Percentiles rank a stretch among this genome's conserved stretches.
Evolutionary conservation across 2,797 vertebrate species (phyloP).

Genomic region (Coreius guichenoti): DNA sequence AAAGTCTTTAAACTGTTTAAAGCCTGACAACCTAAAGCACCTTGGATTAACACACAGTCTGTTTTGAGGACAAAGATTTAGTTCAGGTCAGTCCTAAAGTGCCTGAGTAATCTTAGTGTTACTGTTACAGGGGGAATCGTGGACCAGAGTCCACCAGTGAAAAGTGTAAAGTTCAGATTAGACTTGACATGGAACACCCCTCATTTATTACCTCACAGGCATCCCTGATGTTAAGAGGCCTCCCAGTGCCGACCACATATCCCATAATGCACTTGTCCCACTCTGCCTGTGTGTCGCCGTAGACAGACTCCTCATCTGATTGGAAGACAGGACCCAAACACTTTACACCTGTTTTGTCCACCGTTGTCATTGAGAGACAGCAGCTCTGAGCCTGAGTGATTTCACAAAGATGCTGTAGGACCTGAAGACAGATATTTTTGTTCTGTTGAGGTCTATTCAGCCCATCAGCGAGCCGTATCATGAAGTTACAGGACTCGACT

Average conservation of each 20-base stretch:
- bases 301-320: slow-evolving; percentile 44
- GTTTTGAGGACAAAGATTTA: not conserved
- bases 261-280: slow-evolving; percentile 66
- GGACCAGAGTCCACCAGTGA: not conserved
- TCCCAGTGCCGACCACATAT: slow-evolving; percentile 62
- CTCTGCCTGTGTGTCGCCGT: slow-evolving; percentile 54
- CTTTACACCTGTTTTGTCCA: slow-evolving; percentile 49
- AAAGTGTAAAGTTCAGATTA: not conserved
- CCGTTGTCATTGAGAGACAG: slow-evolving; percentile 63
- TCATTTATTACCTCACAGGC: slow-evolving; percentile 66
- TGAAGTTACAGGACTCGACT: slow-evolving; percentile 65
- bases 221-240: slow-evolving; percentile 67
- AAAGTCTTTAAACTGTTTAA: not conserved
- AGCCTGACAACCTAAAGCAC: not conserved
- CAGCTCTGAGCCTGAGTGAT: slow-evolving; percentile 60
- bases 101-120: not conserved
- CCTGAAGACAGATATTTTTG: slow-evolving; percentile 64
- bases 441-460: slow-evolving; percentile 55
- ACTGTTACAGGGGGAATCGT: not conserved
- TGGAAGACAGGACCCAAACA: slow-evolving; percentile 60
- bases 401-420: slow-evolving; percentile 62
- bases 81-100: not conserved
- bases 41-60: not conserved
- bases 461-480: slow-evolving; percentile 62
- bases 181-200: not conserved